Evolutionary conservation across 1,140 invertebrate genomes (phyloP), one percentile per base, ranked within the genome.

Genomic region (Cyclina sinensis): DNA sequence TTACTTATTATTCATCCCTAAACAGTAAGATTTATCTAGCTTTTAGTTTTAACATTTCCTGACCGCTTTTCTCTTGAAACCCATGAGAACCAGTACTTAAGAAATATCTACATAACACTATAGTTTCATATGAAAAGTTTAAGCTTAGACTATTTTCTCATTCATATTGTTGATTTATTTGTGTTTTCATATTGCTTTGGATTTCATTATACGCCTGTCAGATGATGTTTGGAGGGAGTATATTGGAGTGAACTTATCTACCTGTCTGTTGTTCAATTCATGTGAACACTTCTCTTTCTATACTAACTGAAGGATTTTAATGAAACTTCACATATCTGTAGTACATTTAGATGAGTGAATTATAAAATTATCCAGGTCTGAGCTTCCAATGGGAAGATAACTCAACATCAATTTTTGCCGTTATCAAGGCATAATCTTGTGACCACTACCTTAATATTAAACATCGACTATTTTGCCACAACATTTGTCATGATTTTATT

Each of bases 401-500:
- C 16, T 16, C 65, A 35, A 11, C 11, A 30, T 9, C 18, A 30
- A 70, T 70, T 32, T 35, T 32, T 70, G 65, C 32, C 5, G 37
- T 39, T 70, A 35, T 65, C 7, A 24, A 65, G 59, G n/a, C 7
- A 65, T 32, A 24, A 32, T 65, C 11, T 65, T 65, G 21, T 9
- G 30, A 21, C 9, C n/a, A n/a, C n/a, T 65, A 65, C 59, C 59
- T 65, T 65, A 9, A 24, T 65, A 32, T 65, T 65, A 24, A 32
- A 21, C 59, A 65, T 65, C 59, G 32, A 35, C 9, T 70, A 16
- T 30, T 32, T 35, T 70, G 30, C 9, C 21, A 70, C n/a, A n/a
- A n/a, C 27, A 32, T 24, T 39, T 16, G 65, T 39, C 37, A 18
- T 65, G n/a, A 65, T 65, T 65, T 18, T 80, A n/a, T 81, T 86